Evolutionary conservation across 2,888 invertebrate genomes (phyloP).

Genomic region (Drosophila diplacantha): DNA sequence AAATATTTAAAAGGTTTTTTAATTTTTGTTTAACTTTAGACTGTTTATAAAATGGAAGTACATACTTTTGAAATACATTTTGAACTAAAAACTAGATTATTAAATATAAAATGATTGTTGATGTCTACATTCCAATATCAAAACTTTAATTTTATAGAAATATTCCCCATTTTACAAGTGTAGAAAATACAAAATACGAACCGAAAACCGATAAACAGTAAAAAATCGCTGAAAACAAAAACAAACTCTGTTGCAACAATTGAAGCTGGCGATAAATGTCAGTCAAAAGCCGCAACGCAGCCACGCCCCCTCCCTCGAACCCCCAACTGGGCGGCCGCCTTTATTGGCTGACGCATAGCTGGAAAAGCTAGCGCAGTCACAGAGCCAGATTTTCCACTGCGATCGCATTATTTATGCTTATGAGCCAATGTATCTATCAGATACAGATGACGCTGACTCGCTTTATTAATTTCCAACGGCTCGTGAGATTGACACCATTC

Average conservation of each 20-base stretch:
- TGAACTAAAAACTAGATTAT: background rate
- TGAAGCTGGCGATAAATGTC: conserved; percentile 69
- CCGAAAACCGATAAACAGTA: conserved; percentile 21
- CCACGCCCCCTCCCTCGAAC: conserved; percentile 46
- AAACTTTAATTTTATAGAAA: background rate
- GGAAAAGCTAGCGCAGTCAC: conserved; percentile 51
- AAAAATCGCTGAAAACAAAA: conserved; percentile 32
- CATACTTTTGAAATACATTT: background rate
- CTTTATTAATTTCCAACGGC: conserved; percentile 51
- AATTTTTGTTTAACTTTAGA: too few relatives aligned
- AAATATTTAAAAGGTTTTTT: background rate
- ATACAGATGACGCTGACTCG: conserved; percentile 52
- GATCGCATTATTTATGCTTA: conserved; percentile 71
- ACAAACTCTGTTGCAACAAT: conserved; percentile 47
- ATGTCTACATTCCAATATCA: background rate
- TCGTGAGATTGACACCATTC: conserved; percentile 65
- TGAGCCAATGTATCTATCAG: conserved; percentile 68
- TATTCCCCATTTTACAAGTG: background rate
- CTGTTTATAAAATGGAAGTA: background rate
- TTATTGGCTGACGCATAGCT: conserved; percentile 43
- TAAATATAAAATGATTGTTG: background rate
- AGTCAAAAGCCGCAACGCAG: conserved; percentile 53
- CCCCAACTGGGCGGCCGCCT: background rate
- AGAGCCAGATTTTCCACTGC: conserved; percentile 61
- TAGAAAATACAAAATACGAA: conserved; percentile 29